A percentile compares a stretch with the other conserved stretches of the same genome.
Evolutionary conservation across 2,113 vertebrate species (phyloP).

Genomic region (Pipa parva): DNA sequence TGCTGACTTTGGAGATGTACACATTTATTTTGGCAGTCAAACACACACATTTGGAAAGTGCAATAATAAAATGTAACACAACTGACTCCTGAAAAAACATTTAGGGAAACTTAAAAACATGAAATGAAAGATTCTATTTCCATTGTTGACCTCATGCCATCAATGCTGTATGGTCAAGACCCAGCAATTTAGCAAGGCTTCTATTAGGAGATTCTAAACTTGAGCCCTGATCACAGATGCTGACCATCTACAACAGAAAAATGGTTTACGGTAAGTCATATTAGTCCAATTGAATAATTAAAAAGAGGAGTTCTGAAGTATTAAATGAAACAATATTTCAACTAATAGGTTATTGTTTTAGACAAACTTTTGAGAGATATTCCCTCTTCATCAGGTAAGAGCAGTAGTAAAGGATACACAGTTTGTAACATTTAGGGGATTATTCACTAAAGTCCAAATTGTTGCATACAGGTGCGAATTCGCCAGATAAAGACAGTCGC

Average conservation of each 20-base stretch:
- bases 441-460: too few relatives aligned
- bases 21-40: conserved; percentile 23
- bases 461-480: too few relatives aligned
- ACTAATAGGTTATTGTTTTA: too few relatives aligned
- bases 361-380: too few relatives aligned
- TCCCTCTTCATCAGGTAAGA: too few relatives aligned
- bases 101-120: background rate
- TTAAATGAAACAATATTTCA: background rate
- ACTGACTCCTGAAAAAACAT: conserved; percentile 5
- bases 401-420: too few relatives aligned
- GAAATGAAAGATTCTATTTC: background rate
- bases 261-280: background rate
- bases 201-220: too few relatives aligned
- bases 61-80: background rate
- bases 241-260: background rate
- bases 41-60: conserved; percentile 3
- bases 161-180: background rate
- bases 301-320: background rate
- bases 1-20: background rate
- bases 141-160: background rate
- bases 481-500: too few relatives aligned
- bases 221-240: background rate
- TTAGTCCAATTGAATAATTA: background rate
- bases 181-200: too few relatives aligned
- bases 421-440: too few relatives aligned